Percentiles rank a stretch among this genome's conserved stretches.
phyloP scores from a whole-genome alignment of 2,113 vertebrate species.

The Anguilla rostrata region DNA sequence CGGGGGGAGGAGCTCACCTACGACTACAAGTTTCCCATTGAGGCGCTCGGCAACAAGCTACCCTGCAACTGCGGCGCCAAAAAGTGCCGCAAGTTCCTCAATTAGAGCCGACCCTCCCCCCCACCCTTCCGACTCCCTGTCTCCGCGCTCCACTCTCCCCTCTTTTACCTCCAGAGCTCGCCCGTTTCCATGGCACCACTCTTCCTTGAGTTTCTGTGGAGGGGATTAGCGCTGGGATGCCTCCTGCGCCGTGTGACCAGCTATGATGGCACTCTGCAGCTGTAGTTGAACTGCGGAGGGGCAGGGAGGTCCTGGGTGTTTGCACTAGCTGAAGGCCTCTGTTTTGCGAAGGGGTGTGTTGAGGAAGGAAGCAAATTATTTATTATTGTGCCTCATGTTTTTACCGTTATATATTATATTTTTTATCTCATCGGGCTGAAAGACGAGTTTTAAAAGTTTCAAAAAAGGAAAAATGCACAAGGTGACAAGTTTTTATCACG shows the following conservation, averaged over 20 bases:
- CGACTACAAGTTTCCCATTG: slow-evolving; percentile 98
- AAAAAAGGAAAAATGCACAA: slow-evolving; percentile 8
- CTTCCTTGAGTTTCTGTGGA: background rate
- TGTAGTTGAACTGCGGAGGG: background rate
- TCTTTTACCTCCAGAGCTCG: background rate
- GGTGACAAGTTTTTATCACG: background rate
- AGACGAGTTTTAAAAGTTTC: slow-evolving; percentile 13
- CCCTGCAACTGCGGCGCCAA: slow-evolving; percentile 96
- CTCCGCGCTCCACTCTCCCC: background rate
- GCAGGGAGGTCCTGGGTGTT: slow-evolving; percentile 7
- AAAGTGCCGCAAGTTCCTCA: slow-evolving; percentile 96
- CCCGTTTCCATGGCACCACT: background rate
- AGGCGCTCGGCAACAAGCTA: slow-evolving; percentile 96
- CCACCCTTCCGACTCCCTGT: too few relatives aligned
- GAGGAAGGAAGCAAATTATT: slow-evolving; percentile 17
- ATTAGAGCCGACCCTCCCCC: slow-evolving; percentile 63
- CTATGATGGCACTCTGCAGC: background rate
- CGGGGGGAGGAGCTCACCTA: slow-evolving; percentile 96
- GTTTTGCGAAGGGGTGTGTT: slow-evolving; percentile 21
- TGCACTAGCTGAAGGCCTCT: slow-evolving; percentile 26
- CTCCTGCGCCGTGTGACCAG: background rate
- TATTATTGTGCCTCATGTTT: slow-evolving; percentile 29
- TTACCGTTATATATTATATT: background rate
- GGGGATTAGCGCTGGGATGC: background rate
- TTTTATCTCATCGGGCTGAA: slow-evolving; percentile 6